phyloP scores from a whole-genome alignment of 2,888 invertebrate genomes.

The Oscheius sp. region DNA sequence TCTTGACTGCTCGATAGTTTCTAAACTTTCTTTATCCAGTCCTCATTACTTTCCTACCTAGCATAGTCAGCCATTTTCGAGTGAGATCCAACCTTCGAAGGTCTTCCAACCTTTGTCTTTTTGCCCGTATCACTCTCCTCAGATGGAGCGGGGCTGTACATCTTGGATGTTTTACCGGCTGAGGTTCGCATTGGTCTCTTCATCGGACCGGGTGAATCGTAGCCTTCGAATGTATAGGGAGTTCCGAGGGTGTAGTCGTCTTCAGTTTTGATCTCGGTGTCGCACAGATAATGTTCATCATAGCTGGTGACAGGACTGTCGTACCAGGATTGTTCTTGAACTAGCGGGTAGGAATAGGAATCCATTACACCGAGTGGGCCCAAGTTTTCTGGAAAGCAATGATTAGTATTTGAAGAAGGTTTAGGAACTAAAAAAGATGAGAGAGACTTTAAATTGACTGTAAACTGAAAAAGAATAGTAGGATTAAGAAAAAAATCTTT shows the following conservation, averaged over 20 bases:
- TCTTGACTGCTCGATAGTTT: conserved; percentile 56
- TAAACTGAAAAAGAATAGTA: background rate
- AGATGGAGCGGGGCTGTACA: background rate
- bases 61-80: conserved; percentile 59
- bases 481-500: background rate
- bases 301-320: background rate
- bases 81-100: conserved; percentile 44
- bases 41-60: conserved; percentile 16
- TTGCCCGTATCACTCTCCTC: background rate
- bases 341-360: background rate
- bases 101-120: conserved; percentile 38
- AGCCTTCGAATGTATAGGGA: background rate
- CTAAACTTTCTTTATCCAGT: background rate
- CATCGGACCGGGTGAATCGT: background rate
- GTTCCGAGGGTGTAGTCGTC: background rate
- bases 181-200: too few species aligned
- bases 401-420: background rate
- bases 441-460: background rate
- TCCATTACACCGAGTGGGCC: background rate
- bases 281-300: background rate
- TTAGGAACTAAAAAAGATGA: background rate
- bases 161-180: background rate
- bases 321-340: background rate
- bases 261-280: background rate
- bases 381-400: conserved; percentile 2